A percentile compares a stretch with the other conserved stretches of the same genome.
Conservation (phyloP, 1,140 invertebrate genomes). For the Stenopsyche tienmushanensis region DNA sequence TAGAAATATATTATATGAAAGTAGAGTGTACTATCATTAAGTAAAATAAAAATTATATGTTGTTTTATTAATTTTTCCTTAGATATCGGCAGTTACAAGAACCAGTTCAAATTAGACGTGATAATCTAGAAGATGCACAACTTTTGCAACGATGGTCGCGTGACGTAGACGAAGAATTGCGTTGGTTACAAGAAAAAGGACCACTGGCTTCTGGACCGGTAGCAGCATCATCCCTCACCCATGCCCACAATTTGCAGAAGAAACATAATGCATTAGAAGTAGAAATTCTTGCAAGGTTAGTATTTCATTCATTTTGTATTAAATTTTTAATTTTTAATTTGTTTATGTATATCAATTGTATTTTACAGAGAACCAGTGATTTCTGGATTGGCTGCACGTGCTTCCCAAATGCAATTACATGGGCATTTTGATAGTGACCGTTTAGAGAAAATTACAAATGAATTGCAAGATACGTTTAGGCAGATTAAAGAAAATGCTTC, state of each 20-base stretch:
- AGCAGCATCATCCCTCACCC: slow-evolving; percentile 72
- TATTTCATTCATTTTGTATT: neutral
- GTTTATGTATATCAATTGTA: neutral
- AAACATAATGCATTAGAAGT: slow-evolving; percentile 89
- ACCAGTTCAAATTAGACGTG: slow-evolving; percentile 84
- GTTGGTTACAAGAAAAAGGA: slow-evolving; percentile 85
- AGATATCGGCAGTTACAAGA: slow-evolving; percentile 83
- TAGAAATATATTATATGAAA: too few species aligned
- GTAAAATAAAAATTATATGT: too few species aligned
- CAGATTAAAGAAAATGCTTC: slow-evolving; percentile 71
- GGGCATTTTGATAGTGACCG: slow-evolving; percentile 78
- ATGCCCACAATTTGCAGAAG: slow-evolving; percentile 95
- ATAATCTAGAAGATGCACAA: slow-evolving; percentile 86
- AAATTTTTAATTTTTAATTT: neutral
- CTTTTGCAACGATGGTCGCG: slow-evolving; percentile 81
- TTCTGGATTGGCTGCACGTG: slow-evolving; percentile 66
- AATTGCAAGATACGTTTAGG: slow-evolving; percentile 65
- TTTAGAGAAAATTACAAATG: slow-evolving; percentile 66
- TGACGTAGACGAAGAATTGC: slow-evolving; percentile 83
- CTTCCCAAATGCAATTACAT: slow-evolving; percentile 75
- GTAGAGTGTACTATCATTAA: too few species aligned
- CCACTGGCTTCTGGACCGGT: slow-evolving; percentile 69
- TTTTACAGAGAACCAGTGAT: slow-evolving; percentile 76
- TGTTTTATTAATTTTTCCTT: slow-evolving; percentile 28
- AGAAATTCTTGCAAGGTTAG: slow-evolving; percentile 63